These are phyloP conservation scores for Pedionomus torquatus DNA, from an alignment of 2,113 vertebrate species.

Conservation along the genomic window DNA sequence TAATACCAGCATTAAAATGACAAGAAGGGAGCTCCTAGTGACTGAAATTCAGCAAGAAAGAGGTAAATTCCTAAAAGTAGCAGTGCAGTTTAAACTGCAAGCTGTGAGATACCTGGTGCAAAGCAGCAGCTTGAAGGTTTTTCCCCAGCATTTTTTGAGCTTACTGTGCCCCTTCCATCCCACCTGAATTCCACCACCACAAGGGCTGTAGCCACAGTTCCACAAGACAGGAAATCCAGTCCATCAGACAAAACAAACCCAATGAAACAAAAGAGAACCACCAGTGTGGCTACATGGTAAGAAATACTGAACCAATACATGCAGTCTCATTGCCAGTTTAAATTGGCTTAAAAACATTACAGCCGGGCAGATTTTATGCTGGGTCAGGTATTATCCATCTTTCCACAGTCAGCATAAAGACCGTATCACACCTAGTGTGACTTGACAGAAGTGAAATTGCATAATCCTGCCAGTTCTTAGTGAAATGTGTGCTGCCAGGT, in stretches of 20 bases:
- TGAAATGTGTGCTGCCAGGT: not conserved
- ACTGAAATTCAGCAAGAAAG: not conserved
- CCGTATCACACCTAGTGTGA: not conserved
- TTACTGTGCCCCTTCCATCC: not conserved
- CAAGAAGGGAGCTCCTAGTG: not conserved
- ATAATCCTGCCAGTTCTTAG: not conserved
- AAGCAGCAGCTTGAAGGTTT: not conserved
- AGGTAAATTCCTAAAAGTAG: not conserved
- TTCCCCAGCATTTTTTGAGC: not conserved
- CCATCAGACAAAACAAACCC: not conserved
- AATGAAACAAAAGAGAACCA: not conserved
- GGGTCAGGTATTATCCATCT: not conserved
- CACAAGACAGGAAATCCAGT: not conserved
- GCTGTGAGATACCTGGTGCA: not conserved
- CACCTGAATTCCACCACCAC: not conserved
- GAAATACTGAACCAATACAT: not conserved
- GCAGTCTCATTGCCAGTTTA: not conserved
- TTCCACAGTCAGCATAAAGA: conserved; percentile 16
- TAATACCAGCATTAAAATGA: not conserved
- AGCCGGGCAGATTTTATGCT: conserved; percentile 16
- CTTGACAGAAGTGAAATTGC: conserved; percentile 14
- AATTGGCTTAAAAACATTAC: not conserved
- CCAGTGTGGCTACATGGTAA: not conserved
- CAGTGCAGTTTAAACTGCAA: not conserved
- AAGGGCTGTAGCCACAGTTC: not conserved